These are phyloP conservation scores for Rhynchophorus ferrugineus DNA, from an alignment of 1,140 invertebrate genomes.

Conservation along the genomic window DNA sequence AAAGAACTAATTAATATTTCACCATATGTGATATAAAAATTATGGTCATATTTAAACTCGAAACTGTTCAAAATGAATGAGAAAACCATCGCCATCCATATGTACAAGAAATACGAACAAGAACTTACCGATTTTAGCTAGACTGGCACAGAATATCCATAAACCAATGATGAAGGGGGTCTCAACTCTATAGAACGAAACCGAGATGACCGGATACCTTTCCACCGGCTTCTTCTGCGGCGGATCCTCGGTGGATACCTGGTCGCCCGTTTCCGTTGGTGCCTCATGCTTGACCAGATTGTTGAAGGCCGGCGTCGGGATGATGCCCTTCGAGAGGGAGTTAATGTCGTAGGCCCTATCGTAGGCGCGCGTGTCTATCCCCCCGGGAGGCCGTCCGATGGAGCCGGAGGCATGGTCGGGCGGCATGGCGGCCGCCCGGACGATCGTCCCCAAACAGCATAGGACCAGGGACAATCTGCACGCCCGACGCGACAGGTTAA, in stretches of 20 bases:
- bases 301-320: conserved; percentile 14
- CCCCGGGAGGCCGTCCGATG: conserved; percentile 17
- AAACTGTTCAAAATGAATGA: too few species aligned
- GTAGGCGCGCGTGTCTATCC: conserved; percentile 19
- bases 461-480: conserved; percentile 42
- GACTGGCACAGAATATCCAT: conserved; percentile 90
- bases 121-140: conserved; percentile 89
- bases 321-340: conserved; percentile 19
- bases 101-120: too few species aligned
- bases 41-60: too few species aligned
- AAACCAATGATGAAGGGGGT: conserved; percentile 88
- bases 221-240: conserved; percentile 34
- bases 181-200: conserved; percentile 82
- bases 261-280: conserved; percentile 10
- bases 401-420: conserved; percentile 31
- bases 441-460: conserved; percentile 25
- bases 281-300: conserved; percentile 11
- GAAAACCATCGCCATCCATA: too few species aligned
- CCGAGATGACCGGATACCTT: conserved; percentile 65
- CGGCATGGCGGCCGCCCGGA: conserved; percentile 22
- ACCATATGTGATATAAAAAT: too few species aligned
- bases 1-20: too few species aligned
- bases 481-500: conserved; percentile 49
- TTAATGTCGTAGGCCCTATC: conserved; percentile 23
- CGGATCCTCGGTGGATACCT: background rate